Evolutionary conservation across 2,888 invertebrate genomes (phyloP), one percentile per base, ranked within the genome.

Genomic region (Melitaea athalia): DNA sequence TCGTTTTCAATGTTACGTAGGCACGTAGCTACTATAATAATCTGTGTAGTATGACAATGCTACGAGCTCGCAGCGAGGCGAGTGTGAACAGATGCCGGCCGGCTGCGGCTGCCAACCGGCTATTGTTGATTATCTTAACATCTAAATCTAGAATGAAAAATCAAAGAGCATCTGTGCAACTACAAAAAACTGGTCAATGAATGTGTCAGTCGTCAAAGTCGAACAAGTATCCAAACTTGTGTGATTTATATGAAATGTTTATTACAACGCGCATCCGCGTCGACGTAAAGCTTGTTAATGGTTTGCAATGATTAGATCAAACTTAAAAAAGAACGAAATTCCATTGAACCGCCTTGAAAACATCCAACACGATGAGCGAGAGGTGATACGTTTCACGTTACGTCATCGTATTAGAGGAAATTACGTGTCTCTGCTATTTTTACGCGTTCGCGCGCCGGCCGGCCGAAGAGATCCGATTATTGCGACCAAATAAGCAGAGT

Each of bases 1-100:
- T 88, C 90, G 86, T 78, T 80, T 76, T 85, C 86, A 88, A 88
- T 89, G 89, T 84, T 86, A 86, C 84, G 79, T 78, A 61, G 60
- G n/a, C n/a, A n/a, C n/a, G n/a, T n/a, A n/a, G n/a, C n/a, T n/a
- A n/a, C 64, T 65, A 67, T 69, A 69, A 63, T 65, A 70, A 64
- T 67, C 64, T 69, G 67, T 68, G 64, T 64, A 49, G 38, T 68
- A 65, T 52, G 59, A 38, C 38, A 60, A 57, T 62, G 62, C 67
- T 64, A 68, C 62, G 68, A 61, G 33, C 31, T 64, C 62, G 63
- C 38, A 43, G 17, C 42, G 31, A 61, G 57, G 60, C 31, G 57
- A 43, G 61, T 68, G 69, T 69, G 57, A 68, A 69, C 75, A 74
- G 68, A 68, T 72, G 71, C 70, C 66, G 70, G 64, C 61, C 69